These are phyloP conservation scores for Drosophila engyochracea DNA, from an alignment of 2,888 invertebrate species.

Conservation along the genomic window DNA sequence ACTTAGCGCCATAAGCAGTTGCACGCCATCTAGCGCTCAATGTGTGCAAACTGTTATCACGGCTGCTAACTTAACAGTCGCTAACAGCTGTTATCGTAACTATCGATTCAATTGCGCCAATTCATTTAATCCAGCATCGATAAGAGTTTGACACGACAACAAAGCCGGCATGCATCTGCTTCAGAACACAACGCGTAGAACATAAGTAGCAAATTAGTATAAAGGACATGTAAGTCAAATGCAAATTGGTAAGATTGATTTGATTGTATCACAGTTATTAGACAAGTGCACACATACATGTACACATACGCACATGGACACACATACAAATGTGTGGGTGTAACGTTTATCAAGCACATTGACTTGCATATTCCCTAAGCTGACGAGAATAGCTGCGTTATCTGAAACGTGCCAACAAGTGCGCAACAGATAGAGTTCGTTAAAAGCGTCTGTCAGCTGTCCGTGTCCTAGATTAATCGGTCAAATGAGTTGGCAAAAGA, in stretches of 20 bases:
- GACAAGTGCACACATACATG: not conserved
- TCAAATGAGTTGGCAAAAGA: slow-evolving; percentile 3
- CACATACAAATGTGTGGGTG: not conserved
- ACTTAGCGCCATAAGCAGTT: slow-evolving; percentile 18
- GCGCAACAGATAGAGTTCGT: slow-evolving; percentile 18
- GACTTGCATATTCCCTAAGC: slow-evolving; percentile 11
- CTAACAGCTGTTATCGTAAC: slow-evolving; percentile 8
- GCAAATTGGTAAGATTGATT: not conserved
- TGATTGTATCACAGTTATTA: not conserved
- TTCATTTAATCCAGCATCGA: slow-evolving; percentile 14
- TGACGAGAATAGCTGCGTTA: slow-evolving; percentile 42
- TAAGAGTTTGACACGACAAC: slow-evolving; percentile 6
- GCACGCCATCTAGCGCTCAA: slow-evolving; percentile 31
- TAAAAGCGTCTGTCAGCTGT: slow-evolving; percentile 13
- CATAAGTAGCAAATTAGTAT: not conserved
- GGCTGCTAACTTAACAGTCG: slow-evolving; percentile 13
- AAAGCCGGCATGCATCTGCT: slow-evolving; percentile 12
- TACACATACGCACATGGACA: too few species aligned
- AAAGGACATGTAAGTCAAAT: slow-evolving; percentile 34
- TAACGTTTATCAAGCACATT: slow-evolving; percentile 9
- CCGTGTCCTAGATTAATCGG: slow-evolving; percentile 15
- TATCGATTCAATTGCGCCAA: slow-evolving; percentile 20
- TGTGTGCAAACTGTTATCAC: slow-evolving; percentile 1
- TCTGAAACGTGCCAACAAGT: slow-evolving; percentile 51
- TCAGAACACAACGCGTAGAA: too few species aligned